phyloP scores from a whole-genome alignment of 2,113 vertebrate species.

The Phrynosoma blainvillii region DNA sequence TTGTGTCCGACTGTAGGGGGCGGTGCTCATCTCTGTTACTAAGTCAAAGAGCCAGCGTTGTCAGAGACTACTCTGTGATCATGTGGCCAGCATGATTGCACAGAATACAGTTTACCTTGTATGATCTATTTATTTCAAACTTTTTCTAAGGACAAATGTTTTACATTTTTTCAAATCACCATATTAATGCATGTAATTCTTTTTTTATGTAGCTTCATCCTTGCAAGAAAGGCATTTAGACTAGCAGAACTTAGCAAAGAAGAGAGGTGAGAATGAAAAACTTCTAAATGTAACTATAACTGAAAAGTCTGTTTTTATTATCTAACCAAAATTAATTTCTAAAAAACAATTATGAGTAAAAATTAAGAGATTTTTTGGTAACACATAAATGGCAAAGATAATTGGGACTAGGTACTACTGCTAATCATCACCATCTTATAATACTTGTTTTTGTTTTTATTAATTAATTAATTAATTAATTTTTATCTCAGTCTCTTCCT shows the following conservation, averaged over 20 bases:
- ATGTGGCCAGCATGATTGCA: too few relatives aligned
- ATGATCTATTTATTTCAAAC: too few relatives aligned
- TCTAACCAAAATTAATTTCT: background rate
- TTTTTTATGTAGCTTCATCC: conserved; percentile 87
- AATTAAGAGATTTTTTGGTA: background rate
- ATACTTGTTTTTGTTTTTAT: background rate
- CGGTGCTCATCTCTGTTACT: too few relatives aligned
- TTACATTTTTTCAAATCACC: background rate
- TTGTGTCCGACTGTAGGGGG: too few relatives aligned
- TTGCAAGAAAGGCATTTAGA: conserved; percentile 85
- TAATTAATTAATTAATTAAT: background rate
- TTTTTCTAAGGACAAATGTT: too few relatives aligned
- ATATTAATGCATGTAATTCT: conserved; percentile 1
- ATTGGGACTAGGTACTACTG: background rate
- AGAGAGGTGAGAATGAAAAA: conserved; percentile 82
- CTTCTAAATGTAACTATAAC: conserved; percentile 10
- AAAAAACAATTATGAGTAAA: too few relatives aligned
- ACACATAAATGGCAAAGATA: background rate
- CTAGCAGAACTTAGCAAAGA: conserved; percentile 84
- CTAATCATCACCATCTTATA: background rate
- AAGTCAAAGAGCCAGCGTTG: too few relatives aligned
- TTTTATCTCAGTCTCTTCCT: background rate
- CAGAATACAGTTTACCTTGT: too few relatives aligned
- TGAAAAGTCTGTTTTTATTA: background rate
- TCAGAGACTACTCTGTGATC: too few relatives aligned